phyloP scores from a whole-genome alignment of 1,140 invertebrate genomes.

The Linepithema humile region DNA sequence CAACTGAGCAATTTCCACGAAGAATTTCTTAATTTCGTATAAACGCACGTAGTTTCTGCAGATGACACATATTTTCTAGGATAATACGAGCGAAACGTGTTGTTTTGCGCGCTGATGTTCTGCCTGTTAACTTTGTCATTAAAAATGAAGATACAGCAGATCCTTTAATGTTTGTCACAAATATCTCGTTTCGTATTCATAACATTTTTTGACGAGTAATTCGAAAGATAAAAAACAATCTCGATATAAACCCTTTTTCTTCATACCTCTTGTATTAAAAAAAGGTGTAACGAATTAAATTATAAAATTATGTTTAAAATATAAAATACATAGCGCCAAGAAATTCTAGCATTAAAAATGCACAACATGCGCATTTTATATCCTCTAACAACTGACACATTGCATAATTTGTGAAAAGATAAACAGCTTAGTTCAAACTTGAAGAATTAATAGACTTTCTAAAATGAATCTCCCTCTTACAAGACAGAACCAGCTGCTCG shows the following conservation, averaged over 20 bases:
- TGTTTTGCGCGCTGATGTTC: neutral
- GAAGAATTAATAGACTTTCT: slow-evolving; percentile 1
- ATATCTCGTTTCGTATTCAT: slow-evolving; percentile 5
- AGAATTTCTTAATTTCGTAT: slow-evolving; percentile 17
- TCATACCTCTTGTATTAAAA: no score
- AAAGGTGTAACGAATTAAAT: no score
- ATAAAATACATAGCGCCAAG: no score
- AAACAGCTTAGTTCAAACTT: neutral
- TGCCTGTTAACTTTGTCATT: neutral
- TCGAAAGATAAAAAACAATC: neutral
- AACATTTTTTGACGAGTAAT: neutral
- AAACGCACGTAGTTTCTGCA: neutral
- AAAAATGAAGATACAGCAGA: neutral
- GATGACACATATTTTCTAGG: neutral
- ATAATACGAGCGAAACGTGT: neutral
- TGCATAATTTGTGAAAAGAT: neutral
- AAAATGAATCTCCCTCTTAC: neutral
- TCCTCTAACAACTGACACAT: neutral
- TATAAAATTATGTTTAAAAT: no score
- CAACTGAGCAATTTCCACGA: neutral
- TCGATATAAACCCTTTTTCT: neutral
- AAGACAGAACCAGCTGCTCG: neutral
- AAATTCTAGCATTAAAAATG: no score
- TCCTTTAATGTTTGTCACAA: neutral
- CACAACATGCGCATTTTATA: neutral